These are phyloP conservation scores for Heliconius charithonia DNA, from an alignment of 2,888 invertebrate genomes.

Conservation along the genomic window DNA sequence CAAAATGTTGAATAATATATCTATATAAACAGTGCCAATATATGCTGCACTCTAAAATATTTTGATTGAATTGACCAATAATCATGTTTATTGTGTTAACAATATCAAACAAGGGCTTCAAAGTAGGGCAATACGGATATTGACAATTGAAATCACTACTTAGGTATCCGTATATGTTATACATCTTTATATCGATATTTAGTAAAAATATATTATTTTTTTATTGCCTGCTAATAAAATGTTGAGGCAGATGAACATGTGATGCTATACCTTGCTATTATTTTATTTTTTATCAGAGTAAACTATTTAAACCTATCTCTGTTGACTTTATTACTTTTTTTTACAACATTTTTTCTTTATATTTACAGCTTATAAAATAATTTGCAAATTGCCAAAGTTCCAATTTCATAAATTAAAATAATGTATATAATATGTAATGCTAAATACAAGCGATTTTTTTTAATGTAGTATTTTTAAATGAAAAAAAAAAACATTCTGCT, in stretches of 20 bases:
- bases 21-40: constrained; percentile 67
- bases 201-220: not conserved
- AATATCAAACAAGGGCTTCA: constrained; percentile 50
- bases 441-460: not conserved
- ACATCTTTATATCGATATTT: not conserved
- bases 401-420: not conserved
- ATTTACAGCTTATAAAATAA: not conserved
- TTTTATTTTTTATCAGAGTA: not conserved
- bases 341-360: no score
- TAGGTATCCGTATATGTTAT: not conserved
- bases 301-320: not conserved
- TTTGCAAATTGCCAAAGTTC: not conserved
- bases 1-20: constrained; percentile 54
- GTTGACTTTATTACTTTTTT: not conserved
- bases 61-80: constrained; percentile 60
- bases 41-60: constrained; percentile 64
- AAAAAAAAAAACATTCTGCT: not conserved
- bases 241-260: not conserved
- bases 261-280: not conserved
- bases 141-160: constrained; percentile 31
- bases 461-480: not conserved
- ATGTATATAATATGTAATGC: no score
- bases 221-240: not conserved
- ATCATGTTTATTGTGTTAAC: constrained; percentile 37
- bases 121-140: constrained; percentile 51